Evolutionary conservation across 1,140 invertebrate species (phyloP), one percentile per base, ranked within the genome.

Genomic region (Bombus confusus): DNA sequence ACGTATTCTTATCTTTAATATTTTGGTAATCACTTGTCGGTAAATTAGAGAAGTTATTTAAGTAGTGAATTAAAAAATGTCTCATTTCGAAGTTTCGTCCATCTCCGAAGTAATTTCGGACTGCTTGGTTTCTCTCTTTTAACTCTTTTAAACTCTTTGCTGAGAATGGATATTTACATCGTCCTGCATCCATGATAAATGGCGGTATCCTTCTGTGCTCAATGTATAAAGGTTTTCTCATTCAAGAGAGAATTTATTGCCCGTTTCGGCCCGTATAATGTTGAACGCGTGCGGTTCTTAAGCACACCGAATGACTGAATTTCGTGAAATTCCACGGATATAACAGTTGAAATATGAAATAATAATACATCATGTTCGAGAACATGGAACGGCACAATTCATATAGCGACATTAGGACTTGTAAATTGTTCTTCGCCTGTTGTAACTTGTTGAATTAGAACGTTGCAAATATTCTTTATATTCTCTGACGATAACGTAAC

Each of bases 161-260:
- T 41, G 39, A 18, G 25, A 72, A 72, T 72, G 41, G 43, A 34
- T 47, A 79, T 79, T 79, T 79, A 69, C 10, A 69, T 8, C 8
- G 15, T 39, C 37, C 28, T n/a, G 9, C 37, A 9, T 80, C 25
- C 34, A 39, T 52, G 47, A 80, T 69, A 80, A 80, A 80, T 39
- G 47, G 34, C 25, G 13, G 22, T 52, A 52, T 52, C 41, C n/a
- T 31, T 10, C 15, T n/a, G 31, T 25, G n/a, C 22, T 34, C n/a
- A 47, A 68, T 68, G 62, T 22, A 79, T 37, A 18, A n/a, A 79
- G 25, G 31, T 69, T 66, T 34, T 25, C 43, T 69, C 25, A 34
- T 66, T 80, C 25, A n/a, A 69, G 25, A 12, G 57, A 43, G 41
- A 37, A 80, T 69, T 69, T 69, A 80, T 37, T 18, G 43, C 41